Base-by-base conservation (phyloP, 64 coral and sea anemone species). In the Cladopsammia gracilis region DNA sequence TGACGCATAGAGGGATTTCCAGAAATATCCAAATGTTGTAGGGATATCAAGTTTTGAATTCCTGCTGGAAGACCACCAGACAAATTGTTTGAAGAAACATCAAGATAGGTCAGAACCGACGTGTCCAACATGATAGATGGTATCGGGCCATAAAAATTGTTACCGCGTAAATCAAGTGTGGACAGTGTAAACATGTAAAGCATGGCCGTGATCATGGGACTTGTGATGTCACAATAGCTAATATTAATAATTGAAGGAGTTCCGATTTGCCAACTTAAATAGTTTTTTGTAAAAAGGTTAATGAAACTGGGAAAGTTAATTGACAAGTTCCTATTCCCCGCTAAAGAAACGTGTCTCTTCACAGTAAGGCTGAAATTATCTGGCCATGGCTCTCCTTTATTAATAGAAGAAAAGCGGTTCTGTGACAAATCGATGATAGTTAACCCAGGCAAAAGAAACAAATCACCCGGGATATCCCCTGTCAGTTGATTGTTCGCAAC, bases 1-100 rank as follows among this genome's bases (percentile, higher is more conserved):
- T 89, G 25, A 13, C 42, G 54, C 87, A 89, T 90, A 3, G 11
- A 34, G 10, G 73, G 51, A 79, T 90, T 90, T 15, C 88, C 88
- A 65, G 88, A 90, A 68, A 90, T 90, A 14, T 90, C 88, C 20
- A 90, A 70, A 79, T 90, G 68, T 25, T 90, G 88, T 7, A 90
- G 66, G 3, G 75, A 79, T 14, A 69, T 13, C 10, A 79, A 19
- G 48, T 77, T 90, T 20, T 77, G 47, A 19, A 79, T 90, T 53
- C 88, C 88, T 54, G 25, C 51, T 42, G 88, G 88, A 43, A 90
- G 75, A n/a, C 51, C 65, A 57, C 88, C 88, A 1, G 74, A 26
- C 72, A 90, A 57, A 25, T 79, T 64, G 79, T 90, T 90, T 1
- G 51, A 26, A 9, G 88, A 90, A 8, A 90, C 45, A 42, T 79